Evolutionary conservation across 2,888 invertebrate genomes (phyloP), one percentile per base, ranked within the genome.

Genomic region (Athalia rosae): DNA sequence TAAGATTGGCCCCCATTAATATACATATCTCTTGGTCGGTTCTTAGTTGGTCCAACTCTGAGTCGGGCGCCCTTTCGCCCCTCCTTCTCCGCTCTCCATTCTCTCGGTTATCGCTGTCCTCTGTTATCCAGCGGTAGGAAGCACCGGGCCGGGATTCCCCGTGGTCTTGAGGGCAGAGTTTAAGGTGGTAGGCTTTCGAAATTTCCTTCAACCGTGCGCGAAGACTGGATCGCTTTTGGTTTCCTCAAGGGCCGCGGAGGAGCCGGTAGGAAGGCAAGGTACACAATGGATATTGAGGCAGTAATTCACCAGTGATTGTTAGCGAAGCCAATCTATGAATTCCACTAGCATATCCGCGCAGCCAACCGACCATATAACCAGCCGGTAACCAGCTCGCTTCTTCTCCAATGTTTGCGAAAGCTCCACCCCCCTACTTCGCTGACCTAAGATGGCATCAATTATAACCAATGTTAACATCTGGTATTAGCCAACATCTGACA

Each of bases 291-390:
- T 90, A 90, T 90, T 90, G 89, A 89, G 87, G 88, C 89, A 88
- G 89, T 90, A 90, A 90, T 90, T 90, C 89, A 90, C 89, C 89
- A 89, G 87, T 90, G 89, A 90, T 89, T 89, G 89, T 90, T 89
- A 88, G 86, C 86, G 58, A 53, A 83, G 84, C 86, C 89, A 88
- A 89, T 89, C 89, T 89, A 89, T 89, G 87, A 88, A 89, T 89
- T 89, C 89, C 87, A 43, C 45, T 45, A 45, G 11, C 71, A 53
- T 45, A 15, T 7, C 8, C 9, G n/a, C 13, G 58, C n/a, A 47
- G 41, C 47, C 47, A 47, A 64, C 11, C 47, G n/a, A 41, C 7
- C 9, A 62, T 28, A 47, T 48, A 41, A 15, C 50, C 28, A 9
- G 3, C n/a, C 28, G n/a, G 13, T 43, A 43, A 41, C 28, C 45